These are phyloP conservation scores for Mactra quadrangularis DNA, from an alignment of 1,140 invertebrate genomes.

Conservation along the genomic window DNA sequence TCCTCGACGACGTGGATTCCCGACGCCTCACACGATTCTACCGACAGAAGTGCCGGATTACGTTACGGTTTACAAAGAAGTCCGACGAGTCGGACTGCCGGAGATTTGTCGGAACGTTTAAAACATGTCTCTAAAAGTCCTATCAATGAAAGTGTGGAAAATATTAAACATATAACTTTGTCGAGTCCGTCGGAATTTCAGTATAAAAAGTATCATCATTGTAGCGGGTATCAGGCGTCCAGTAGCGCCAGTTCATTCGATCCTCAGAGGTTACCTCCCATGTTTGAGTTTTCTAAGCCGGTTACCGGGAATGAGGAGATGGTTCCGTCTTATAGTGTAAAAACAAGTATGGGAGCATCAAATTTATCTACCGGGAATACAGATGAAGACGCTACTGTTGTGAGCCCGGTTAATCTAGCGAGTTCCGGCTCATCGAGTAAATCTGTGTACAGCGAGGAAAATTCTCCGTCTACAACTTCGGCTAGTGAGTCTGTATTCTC, in stretches of 20 bases:
- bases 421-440: not conserved
- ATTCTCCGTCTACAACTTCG: conserved; percentile 14
- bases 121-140: conserved; percentile 53
- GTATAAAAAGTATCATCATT: conserved; percentile 48
- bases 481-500: conserved; percentile 29
- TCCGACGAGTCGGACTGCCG: conserved; percentile 12
- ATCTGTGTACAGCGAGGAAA: conserved; percentile 4
- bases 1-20: conserved; percentile 46
- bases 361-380: not conserved
- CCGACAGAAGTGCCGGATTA: conserved; percentile 5
- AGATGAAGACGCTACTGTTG: conserved; percentile 7
- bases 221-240: not conserved
- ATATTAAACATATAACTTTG: conserved; percentile 47
- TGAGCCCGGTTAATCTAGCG: conserved; percentile 1
- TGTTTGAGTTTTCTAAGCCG: conserved; percentile 46
- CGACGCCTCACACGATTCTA: conserved; percentile 17
- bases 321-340: conserved; percentile 18
- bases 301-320: not conserved
- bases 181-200: conserved; percentile 59
- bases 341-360: not conserved
- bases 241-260: conserved; percentile 4
- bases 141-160: conserved; percentile 40
- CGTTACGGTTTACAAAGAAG: conserved; percentile 16
- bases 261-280: conserved; percentile 34
- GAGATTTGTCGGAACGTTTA: conserved; percentile 7